Evolutionary conservation across 2,797 vertebrate genomes (phyloP).

Genomic region (Buceros bicornis): DNA sequence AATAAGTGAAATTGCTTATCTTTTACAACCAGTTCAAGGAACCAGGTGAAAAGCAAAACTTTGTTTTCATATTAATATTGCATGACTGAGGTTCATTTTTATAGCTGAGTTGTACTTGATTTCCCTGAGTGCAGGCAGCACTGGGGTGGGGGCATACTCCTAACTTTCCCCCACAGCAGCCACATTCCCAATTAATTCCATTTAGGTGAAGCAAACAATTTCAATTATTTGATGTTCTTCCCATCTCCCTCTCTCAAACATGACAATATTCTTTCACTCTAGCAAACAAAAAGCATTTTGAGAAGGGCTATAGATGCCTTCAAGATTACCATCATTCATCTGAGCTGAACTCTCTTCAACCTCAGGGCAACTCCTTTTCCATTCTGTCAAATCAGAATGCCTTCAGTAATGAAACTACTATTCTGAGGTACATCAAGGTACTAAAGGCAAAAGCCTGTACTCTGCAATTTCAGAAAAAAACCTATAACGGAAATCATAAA

Average conservation of each 20-base stretch:
- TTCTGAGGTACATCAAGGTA: not conserved
- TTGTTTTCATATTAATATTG: not conserved
- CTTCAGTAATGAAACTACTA: not conserved
- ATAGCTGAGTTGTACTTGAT: not conserved
- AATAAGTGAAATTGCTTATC: not conserved
- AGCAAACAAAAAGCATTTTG: not conserved
- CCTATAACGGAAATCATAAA: not conserved
- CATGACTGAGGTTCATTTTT: not conserved
- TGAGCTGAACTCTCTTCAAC: not conserved
- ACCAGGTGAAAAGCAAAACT: not conserved
- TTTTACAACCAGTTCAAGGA: not conserved
- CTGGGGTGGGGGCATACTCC: not conserved
- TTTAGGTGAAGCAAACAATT: not conserved
- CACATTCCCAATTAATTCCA: not conserved
- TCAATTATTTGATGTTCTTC: not conserved
- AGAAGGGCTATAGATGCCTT: not conserved
- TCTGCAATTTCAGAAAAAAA: not conserved
- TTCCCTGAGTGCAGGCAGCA: not conserved
- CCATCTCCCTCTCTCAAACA: not conserved
- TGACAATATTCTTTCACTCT: not conserved
- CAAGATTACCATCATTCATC: not conserved
- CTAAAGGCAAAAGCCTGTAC: not conserved
- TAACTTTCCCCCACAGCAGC: not conserved
- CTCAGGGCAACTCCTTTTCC: not conserved
- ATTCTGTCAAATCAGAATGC: not conserved